Evolutionary conservation across 92 coral and sea anemone species (phyloP), one percentile per base, ranked within the genome.

Genomic region (Blastomussa wellsi): DNA sequence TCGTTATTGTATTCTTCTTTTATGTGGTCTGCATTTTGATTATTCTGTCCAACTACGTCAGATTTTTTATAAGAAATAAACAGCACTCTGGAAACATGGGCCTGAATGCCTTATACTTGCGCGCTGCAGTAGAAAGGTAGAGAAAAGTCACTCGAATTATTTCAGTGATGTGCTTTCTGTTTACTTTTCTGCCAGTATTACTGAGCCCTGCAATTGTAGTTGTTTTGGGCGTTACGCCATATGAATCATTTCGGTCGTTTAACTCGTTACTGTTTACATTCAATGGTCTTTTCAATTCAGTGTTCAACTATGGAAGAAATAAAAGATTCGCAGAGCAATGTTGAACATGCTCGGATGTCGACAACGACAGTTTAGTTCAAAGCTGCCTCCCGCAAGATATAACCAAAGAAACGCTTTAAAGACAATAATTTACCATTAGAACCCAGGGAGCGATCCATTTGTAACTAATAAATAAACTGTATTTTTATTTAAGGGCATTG

Each of bases 291-390:
- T 11, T 78, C 0, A 78, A 78, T 41, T 72, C 82, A 10, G 24
- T 78, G 72, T 35, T 78, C 26, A 78, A 78, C 71, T 78, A 35
- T 57, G 82, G 71, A 20, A 38, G 82, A 37, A 57, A 78, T 42
- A 57, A 38, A 57, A 36, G 13, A 33, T 78, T 26, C 82, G 82
- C 5, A 19, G 36, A 78, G 82, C 71, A 36, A 36, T 78, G 33
- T 72, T 42, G 14, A 7, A 3, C 44, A 69, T 17, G 47, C 5
- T 69, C 10, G 19, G n/a, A 14, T 36, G 47, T 36, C 26, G 74
- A 16, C 74, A 22, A 15, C 44, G 42, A 69, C 74, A 47, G 35
- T 7, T 32, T 11, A 14, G 42, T 11, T 69, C 44, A 35, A 35
- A 60, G 67, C 32, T 60, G 15, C 15, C 32, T 2, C 32, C 67